Percentiles rank a stretch among this genome's conserved stretches.
Conservation (phyloP, 1,140 invertebrate genomes). For the Drosophila orena region DNA sequence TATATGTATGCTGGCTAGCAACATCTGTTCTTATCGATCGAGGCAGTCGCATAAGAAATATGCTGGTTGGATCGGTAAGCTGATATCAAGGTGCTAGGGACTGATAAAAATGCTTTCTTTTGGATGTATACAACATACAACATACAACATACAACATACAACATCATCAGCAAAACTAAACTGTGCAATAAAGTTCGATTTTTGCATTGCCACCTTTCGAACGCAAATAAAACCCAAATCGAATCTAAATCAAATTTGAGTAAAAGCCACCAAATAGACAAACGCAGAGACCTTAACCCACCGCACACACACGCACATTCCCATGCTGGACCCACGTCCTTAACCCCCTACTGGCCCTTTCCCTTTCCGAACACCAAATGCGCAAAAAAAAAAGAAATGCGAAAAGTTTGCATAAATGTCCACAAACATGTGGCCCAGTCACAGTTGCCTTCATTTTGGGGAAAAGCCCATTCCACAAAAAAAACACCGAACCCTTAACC, state of each 20-base stretch:
- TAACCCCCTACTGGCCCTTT: constrained; percentile 17
- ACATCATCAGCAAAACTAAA: no score
- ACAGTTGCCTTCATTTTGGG: constrained; percentile 30
- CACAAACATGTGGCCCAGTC: constrained; percentile 75
- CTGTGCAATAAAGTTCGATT: not conserved
- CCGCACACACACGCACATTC: constrained; percentile 12
- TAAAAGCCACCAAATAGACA: constrained; percentile 42
- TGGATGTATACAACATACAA: no score
- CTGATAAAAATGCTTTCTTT: not conserved
- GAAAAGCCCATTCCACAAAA: not conserved
- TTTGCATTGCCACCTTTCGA: not conserved
- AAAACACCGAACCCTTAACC: not conserved
- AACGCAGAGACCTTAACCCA: not conserved
- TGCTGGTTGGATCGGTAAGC: constrained; percentile 14
- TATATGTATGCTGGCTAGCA: constrained; percentile 20
- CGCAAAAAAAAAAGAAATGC: constrained; percentile 47
- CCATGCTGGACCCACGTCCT: constrained; percentile 30
- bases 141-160: no score
- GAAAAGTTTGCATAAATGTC: constrained; percentile 78
- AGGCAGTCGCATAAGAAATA: not conserved
- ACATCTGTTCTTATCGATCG: constrained; percentile 42
- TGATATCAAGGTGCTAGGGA: constrained; percentile 1
- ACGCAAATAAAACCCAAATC: constrained; percentile 10
- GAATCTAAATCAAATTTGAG: constrained; percentile 53
- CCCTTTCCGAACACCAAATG: constrained; percentile 7